phyloP scores from a whole-genome alignment of 2,888 invertebrate species.

The Amphimallon solstitiale region DNA sequence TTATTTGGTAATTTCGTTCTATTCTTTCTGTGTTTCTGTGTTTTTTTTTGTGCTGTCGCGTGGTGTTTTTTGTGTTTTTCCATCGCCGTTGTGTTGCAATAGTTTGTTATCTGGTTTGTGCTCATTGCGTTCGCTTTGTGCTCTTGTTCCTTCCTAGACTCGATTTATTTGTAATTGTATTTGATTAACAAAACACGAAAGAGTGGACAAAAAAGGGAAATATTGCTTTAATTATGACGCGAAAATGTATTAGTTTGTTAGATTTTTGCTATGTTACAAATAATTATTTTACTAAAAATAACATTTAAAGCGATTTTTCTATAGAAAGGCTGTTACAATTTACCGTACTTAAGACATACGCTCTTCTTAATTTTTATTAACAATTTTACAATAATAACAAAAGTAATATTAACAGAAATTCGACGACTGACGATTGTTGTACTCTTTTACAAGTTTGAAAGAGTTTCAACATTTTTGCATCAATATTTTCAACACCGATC shows the following conservation, averaged over 20 bases:
- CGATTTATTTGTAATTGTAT: constrained; percentile 23
- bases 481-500: no score
- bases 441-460: no score
- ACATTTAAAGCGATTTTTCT: no score
- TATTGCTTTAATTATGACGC: not conserved
- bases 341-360: no score
- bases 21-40: not conserved
- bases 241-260: not conserved
- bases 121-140: constrained; percentile 5
- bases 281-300: not conserved
- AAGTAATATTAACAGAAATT: no score
- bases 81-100: not conserved
- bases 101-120: constrained; percentile 11
- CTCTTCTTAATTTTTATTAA: no score
- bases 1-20: constrained; percentile 25
- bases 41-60: not conserved
- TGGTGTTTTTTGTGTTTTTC: constrained; percentile 15
- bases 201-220: not conserved
- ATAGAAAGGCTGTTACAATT: no score
- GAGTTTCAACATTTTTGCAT: no score
- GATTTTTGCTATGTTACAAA: not conserved
- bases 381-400: no score
- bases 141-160: not conserved
- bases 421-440: no score
- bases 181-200: constrained; percentile 4